A percentile compares a stretch with the other conserved stretches of the same genome.
phyloP scores from a whole-genome alignment of 2,888 invertebrate species.

The Brenthis ino region DNA sequence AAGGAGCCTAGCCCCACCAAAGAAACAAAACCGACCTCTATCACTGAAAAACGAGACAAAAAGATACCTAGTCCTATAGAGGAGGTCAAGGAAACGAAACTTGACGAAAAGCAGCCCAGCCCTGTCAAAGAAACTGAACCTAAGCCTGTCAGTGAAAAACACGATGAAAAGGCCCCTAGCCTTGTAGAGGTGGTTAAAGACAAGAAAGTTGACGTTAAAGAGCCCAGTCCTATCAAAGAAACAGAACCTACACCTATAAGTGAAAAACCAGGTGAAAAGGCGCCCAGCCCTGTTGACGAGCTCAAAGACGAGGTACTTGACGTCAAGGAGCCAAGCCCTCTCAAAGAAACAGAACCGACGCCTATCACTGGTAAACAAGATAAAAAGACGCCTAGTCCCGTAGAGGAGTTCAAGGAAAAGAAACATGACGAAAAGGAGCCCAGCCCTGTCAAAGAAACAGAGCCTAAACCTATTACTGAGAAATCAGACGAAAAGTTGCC shows the following conservation, averaged over 20 bases:
- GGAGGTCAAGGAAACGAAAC: too few species aligned
- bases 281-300: conserved; percentile 11
- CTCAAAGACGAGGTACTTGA: neutral
- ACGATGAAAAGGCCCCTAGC: conserved; percentile 4
- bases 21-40: too few species aligned
- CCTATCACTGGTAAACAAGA: too few species aligned
- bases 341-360: neutral
- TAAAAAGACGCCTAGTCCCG: conserved; percentile 33
- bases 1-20: too few species aligned
- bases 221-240: conserved; percentile 25
- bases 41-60: too few species aligned
- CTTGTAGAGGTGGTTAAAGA: neutral
- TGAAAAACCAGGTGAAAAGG: conserved; percentile 32
- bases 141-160: neutral
- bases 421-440: neutral
- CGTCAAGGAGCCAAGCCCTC: neutral
- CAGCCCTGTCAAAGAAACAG: neutral
- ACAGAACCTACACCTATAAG: too few species aligned
- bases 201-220: conserved; percentile 13
- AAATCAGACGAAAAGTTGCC: neutral
- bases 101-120: too few species aligned
- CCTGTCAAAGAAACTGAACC: too few species aligned
- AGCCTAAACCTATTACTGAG: neutral
- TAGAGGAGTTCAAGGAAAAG: neutral
- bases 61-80: too few species aligned